phyloP scores from a whole-genome alignment of 2,888 invertebrate species.

The Leptopilina syphax region DNA sequence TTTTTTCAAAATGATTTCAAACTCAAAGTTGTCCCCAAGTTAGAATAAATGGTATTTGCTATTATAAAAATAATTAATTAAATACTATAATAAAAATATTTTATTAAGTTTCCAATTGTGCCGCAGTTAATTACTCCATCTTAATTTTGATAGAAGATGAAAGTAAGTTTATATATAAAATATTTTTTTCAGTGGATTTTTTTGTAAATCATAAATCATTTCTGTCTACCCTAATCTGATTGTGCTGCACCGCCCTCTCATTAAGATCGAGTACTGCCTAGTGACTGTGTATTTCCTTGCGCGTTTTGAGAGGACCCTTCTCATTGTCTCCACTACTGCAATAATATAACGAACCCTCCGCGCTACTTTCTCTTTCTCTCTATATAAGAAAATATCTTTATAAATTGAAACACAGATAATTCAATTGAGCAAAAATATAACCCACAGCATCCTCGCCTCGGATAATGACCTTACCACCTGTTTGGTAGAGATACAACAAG shows the following conservation, averaged over 20 bases:
- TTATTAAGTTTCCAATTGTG: too few relatives aligned
- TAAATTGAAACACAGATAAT: slow-evolving; percentile 34
- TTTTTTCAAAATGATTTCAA: too few relatives aligned
- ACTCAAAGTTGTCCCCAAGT: too few relatives aligned
- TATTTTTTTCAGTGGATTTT: slow-evolving; percentile 10
- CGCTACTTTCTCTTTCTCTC: too few relatives aligned
- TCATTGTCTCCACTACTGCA: slow-evolving; percentile 26
- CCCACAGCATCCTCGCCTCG: slow-evolving; percentile 4
- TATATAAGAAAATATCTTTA: slow-evolving; percentile 6
- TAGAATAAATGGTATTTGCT: too few relatives aligned
- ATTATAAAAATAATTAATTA: too few relatives aligned
- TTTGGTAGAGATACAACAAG: slow-evolving; percentile 9
- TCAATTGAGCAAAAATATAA: slow-evolving; percentile 21
- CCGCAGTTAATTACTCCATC: neutral
- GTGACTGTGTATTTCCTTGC: slow-evolving; percentile 8
- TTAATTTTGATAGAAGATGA: neutral
- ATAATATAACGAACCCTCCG: slow-evolving; percentile 36
- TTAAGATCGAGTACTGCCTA: neutral
- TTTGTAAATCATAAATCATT: slow-evolving; percentile 31
- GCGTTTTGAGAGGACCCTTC: slow-evolving; percentile 18
- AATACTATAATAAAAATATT: too few relatives aligned
- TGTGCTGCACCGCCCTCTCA: slow-evolving; percentile 11
- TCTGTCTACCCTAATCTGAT: slow-evolving; percentile 10
- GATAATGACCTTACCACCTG: slow-evolving; percentile 31
- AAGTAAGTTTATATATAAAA: neutral